Conservation (phyloP, 2,888 invertebrate genomes). For the Melolontha melolontha region DNA sequence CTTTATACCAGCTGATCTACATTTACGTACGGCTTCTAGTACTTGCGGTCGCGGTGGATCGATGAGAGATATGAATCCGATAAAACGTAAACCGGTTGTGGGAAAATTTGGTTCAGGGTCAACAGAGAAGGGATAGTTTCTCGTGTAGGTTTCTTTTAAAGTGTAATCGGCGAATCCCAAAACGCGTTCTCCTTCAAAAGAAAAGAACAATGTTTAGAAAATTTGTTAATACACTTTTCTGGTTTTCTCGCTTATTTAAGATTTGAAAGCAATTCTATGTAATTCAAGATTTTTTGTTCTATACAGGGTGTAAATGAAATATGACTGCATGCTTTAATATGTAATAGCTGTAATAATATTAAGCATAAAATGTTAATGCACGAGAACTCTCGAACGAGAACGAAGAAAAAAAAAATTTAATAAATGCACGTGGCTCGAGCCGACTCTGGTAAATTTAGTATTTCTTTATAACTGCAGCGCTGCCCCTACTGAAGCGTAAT, state of each 20-base stretch:
- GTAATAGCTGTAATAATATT: no score
- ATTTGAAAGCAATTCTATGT: no score
- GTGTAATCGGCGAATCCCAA: slow-evolving; percentile 84
- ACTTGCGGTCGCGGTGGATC: slow-evolving; percentile 77
- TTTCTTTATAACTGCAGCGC: no score
- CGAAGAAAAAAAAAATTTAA: no score
- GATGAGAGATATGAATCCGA: slow-evolving; percentile 74
- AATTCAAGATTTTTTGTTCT: no score
- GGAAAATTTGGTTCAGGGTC: slow-evolving; percentile 77
- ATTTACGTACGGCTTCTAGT: slow-evolving; percentile 75
- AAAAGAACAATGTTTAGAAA: neutral
- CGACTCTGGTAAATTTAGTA: no score
- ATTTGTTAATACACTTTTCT: neutral
- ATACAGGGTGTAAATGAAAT: no score
- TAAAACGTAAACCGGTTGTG: slow-evolving; percentile 71
- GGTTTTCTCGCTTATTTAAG: neutral
- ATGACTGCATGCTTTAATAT: no score
- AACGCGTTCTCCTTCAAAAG: slow-evolving; percentile 82
- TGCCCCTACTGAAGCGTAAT: no score
- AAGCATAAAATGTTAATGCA: no score
- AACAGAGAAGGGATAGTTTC: slow-evolving; percentile 69
- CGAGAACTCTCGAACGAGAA: no score
- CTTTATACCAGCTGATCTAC: slow-evolving; percentile 83
- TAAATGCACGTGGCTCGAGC: no score
- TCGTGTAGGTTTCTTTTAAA: slow-evolving; percentile 68